Conservation (phyloP, 1,140 invertebrate genomes). For the Aphelinus certus region DNA sequence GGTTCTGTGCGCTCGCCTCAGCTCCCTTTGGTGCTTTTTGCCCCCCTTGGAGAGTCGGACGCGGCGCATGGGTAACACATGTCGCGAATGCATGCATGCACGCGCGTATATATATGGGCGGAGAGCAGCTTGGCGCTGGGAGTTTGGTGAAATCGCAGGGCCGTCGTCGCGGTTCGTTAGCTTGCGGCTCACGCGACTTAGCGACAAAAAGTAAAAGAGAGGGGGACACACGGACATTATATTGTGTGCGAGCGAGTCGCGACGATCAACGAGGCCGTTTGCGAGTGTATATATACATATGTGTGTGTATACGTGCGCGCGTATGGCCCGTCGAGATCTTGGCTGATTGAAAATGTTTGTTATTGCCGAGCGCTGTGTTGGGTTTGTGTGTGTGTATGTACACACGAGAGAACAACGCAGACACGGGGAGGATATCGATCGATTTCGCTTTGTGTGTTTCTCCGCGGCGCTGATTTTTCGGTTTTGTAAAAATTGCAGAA, state of each 20-base stretch:
- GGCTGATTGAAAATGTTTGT: no score
- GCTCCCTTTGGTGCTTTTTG: no score
- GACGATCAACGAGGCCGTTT: no score
- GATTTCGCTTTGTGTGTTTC: background rate
- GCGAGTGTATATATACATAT: no score
- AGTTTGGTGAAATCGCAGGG: conserved; percentile 3
- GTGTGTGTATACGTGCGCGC: background rate
- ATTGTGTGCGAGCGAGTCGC: no score
- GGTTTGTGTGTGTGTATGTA: background rate
- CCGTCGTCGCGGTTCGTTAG: background rate
- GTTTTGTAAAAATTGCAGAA: no score
- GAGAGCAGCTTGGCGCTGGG: background rate
- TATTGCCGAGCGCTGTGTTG: background rate
- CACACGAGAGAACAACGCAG: no score
- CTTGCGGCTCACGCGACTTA: background rate
- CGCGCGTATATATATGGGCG: no score
- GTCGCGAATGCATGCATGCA: conserved; percentile 16
- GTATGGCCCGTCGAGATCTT: no score
- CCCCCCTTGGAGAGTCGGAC: no score
- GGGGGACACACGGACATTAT: background rate
- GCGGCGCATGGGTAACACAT: background rate
- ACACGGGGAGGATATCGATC: background rate
- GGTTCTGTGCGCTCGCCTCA: no score
- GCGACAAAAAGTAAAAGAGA: background rate
- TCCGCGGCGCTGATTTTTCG: background rate